These are phyloP conservation scores for Ophthalmolycus amberensis DNA, from an alignment of 2,113 vertebrate species.

Conservation along the genomic window DNA sequence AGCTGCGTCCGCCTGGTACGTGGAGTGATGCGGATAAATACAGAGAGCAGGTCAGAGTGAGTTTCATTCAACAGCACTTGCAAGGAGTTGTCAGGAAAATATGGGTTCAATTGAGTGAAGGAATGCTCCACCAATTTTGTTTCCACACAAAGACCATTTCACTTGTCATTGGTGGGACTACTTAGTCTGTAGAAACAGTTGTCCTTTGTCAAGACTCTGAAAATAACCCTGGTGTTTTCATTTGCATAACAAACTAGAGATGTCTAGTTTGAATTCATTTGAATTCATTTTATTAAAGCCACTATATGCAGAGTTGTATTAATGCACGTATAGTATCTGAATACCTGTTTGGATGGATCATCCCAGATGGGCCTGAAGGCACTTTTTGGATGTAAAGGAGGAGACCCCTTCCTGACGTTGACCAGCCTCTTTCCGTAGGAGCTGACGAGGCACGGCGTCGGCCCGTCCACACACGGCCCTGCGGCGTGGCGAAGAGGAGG, in stretches of 20 bases:
- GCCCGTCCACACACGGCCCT: constrained; percentile 25
- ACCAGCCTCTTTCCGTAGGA: constrained; percentile 68
- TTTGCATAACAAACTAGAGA: neutral
- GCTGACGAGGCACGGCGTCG: constrained; percentile 45
- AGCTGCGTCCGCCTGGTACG: constrained; percentile 65
- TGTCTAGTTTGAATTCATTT: neutral
- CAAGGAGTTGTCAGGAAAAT: neutral
- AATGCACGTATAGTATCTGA: neutral
- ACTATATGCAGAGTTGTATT: neutral
- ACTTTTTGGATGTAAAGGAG: constrained; percentile 69
- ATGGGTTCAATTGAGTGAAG: neutral
- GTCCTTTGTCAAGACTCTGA: neutral
- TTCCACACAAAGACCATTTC: neutral
- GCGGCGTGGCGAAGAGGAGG: constrained; percentile 63
- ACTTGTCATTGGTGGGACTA: neutral
- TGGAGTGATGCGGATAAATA: neutral
- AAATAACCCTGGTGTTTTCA: too few relatives aligned
- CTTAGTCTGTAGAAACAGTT: too few relatives aligned
- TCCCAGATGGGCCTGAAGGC: constrained; percentile 85
- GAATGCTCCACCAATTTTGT: neutral
- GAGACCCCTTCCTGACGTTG: constrained; percentile 70
- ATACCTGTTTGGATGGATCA: constrained; percentile 79
- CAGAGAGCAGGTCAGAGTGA: neutral
- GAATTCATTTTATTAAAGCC: neutral
- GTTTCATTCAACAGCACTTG: neutral